Percentiles rank a stretch among this genome's conserved stretches.
phyloP scores from a whole-genome alignment of 2,888 invertebrate species.

The Rhingia rostrata region DNA sequence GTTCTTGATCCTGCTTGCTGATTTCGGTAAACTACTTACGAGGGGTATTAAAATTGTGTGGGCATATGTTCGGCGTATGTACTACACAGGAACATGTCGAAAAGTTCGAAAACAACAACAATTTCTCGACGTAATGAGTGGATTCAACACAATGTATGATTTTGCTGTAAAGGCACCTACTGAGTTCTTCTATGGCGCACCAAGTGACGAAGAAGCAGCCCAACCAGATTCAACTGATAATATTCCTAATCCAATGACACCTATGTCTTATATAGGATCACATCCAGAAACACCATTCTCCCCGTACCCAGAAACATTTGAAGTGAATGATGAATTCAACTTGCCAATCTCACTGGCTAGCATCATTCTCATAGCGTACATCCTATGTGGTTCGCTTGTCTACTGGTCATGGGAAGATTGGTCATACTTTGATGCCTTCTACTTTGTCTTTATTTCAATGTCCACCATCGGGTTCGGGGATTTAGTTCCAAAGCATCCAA shows the following conservation, averaged over 20 bases:
- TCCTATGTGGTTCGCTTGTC: slow-evolving; percentile 92
- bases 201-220: slow-evolving; percentile 76
- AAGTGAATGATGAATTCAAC: slow-evolving; percentile 96
- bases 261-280: slow-evolving; percentile 77
- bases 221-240: slow-evolving; percentile 51
- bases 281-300: slow-evolving; percentile 85
- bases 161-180: slow-evolving; percentile 91
- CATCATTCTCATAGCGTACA: slow-evolving; percentile 91
- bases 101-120: slow-evolving; percentile 90
- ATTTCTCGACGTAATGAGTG: slow-evolving; percentile 92
- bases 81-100: slow-evolving; percentile 93
- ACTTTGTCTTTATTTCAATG: slow-evolving; percentile 98
- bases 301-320: slow-evolving; percentile 83
- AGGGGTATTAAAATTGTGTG: slow-evolving; percentile 94
- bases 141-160: slow-evolving; percentile 91
- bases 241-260: slow-evolving; percentile 77
- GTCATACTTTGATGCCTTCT: slow-evolving; percentile 96
- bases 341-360: slow-evolving; percentile 95
- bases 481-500: slow-evolving; percentile 93
- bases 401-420: slow-evolving; percentile 92
- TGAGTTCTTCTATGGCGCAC: slow-evolving; percentile 84
- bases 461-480: slow-evolving; percentile 99
- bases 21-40: slow-evolving; percentile 97
- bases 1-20: slow-evolving; percentile 96
- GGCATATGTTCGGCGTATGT: slow-evolving; percentile 92